Evolutionary conservation across 2,888 invertebrate genomes (phyloP), one percentile per base, ranked within the genome.

Genomic region (Leptopterna dolabrata): DNA sequence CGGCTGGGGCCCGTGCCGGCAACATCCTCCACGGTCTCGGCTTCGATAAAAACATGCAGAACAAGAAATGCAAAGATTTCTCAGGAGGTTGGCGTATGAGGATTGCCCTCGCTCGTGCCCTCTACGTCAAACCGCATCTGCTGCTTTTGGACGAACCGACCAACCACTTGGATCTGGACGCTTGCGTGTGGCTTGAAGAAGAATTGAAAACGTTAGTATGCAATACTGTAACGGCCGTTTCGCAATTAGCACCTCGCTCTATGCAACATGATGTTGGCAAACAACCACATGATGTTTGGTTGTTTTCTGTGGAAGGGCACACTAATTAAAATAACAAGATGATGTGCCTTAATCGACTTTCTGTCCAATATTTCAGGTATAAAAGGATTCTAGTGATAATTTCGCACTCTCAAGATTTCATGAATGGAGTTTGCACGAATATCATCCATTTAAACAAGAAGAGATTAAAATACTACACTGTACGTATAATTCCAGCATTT

Each of bases 81-180:
- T 97, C 97, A 87, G 97, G 95, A 90, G 99, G 99, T 76, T 99
- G 99, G 99, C 94, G 99, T 90, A 99, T 99, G 99, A 95, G 99
- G 91, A 99, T 99, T 4, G 99, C 99, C 0, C 93, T 99, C 70
- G 99, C 99, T 0, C 94, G 99, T 91, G 99, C 99, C 2, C 93
- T 99, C 27, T 99, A 98, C 92, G 94, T 99, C 88, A 99, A 99
- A 92, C 99, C 99, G 0, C 99, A 99, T 0, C 93, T 99, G n/a
- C 93, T 99, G 36, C 93, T 99, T 92, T 95, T 99, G 45, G 99
- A 99, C 93, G 99, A 99, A 94, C 99, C 99, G 89, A 99, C 99
- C 0, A 99, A 99, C 93, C 99, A 99, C 93, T 95, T 99, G 90
- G 99, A 99, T 94, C 94, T 99, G 90, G 98, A 99, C 91, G 99